Conservation (phyloP, 1,140 invertebrate species). For the Melipona quadrifasciata region DNA sequence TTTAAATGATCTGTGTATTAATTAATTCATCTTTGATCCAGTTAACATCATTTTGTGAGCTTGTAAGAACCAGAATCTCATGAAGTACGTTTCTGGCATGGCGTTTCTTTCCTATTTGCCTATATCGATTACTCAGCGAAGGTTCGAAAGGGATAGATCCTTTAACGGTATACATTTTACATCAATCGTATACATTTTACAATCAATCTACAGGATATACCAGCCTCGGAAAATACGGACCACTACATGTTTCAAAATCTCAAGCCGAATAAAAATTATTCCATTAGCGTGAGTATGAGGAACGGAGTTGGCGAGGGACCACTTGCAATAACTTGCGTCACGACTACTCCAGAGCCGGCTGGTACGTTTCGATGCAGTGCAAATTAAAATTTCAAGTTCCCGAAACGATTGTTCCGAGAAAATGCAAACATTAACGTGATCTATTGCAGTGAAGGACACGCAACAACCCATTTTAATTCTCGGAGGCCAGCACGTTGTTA, state of each 20-base stretch:
- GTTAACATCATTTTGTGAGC: constrained; percentile 43
- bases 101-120: constrained; percentile 68
- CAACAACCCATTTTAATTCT: constrained; percentile 88
- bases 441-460: constrained; percentile 81
- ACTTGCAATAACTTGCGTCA: constrained; percentile 83
- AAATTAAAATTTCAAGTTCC: background rate
- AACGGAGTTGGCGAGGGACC: constrained; percentile 92
- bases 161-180: constrained; percentile 30
- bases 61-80: constrained; percentile 75
- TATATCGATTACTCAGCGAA: constrained; percentile 57
- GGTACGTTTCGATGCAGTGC: constrained; percentile 78
- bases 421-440: background rate
- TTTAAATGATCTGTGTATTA: too few relatives aligned
- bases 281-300: constrained; percentile 89
- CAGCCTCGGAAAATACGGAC: constrained; percentile 85
- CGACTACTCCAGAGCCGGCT: constrained; percentile 85
- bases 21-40: background rate
- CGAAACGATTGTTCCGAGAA: background rate
- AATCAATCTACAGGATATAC: constrained; percentile 85
- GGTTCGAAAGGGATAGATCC: constrained; percentile 28
- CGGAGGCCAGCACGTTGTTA: constrained; percentile 86
- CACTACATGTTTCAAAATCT: constrained; percentile 91
- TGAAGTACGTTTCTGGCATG: constrained; percentile 77
- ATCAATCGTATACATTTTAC: constrained; percentile 49
- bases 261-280: constrained; percentile 88